phyloP scores from a whole-genome alignment of 2,888 invertebrate species.

The Mayetiola destructor region DNA sequence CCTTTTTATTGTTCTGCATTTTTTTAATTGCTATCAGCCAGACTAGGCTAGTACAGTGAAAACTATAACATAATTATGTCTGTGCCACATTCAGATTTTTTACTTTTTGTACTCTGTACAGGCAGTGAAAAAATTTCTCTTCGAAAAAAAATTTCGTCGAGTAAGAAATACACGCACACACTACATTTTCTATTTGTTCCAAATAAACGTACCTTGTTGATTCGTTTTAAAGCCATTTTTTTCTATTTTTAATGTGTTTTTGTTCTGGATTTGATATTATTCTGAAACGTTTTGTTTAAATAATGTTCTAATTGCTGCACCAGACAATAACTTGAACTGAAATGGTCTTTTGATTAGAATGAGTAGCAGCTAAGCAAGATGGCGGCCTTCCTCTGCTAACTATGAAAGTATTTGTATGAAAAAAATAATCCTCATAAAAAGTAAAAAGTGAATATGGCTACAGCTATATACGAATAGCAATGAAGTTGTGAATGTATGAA shows the following conservation, averaged over 20 bases:
- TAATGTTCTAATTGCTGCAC: conserved; percentile 8
- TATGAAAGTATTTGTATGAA: conserved; percentile 6
- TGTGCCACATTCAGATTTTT: conserved; percentile 11
- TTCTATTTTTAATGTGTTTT: conserved; percentile 4
- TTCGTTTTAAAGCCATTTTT: conserved; percentile 86
- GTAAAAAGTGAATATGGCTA: not conserved
- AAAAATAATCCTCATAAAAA: not conserved
- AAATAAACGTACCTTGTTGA: conserved; percentile 69
- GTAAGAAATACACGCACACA: conserved; percentile 1
- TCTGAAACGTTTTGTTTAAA: not conserved
- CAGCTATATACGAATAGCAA: conserved; percentile 5
- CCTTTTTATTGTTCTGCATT: not conserved
- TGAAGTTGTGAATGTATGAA: not conserved
- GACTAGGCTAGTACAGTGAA: not conserved
- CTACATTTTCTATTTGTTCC: not conserved
- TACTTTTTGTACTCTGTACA: too few species aligned
- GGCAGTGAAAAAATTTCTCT: conserved; percentile 11
- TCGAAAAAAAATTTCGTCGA: not conserved
- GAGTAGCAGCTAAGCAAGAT: conserved; percentile 15
- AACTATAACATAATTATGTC: conserved; percentile 9
- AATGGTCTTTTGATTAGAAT: conserved; percentile 15
- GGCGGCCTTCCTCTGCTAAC: conserved; percentile 15
- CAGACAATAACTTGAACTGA: conserved; percentile 14
- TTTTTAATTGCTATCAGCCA: not conserved
- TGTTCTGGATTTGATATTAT: conserved; percentile 6